Evolutionary conservation across 1,140 invertebrate species (phyloP), one percentile per base, ranked within the genome.

Genomic region (Zophobas atratus): DNA sequence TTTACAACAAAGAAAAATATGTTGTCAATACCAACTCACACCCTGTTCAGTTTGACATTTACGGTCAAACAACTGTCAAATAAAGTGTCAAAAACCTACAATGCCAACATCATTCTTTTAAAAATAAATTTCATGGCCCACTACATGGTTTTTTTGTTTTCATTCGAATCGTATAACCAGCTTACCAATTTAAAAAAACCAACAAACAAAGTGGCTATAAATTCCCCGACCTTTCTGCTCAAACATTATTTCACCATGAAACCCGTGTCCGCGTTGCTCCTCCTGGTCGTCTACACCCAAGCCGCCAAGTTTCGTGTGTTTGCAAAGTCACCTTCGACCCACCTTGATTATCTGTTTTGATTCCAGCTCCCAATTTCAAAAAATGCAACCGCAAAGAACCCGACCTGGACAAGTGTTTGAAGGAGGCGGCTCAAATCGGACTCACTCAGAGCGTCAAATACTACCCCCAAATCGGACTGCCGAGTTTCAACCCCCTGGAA

Each of bases 391-490:
- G 76, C 34, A 51, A 48, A 3, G 70, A 48, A 6, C 41, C 51
- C 8, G 34, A 75, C 33, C 6, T 75, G 8, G 41, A 77, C 34
- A 6, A 38, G 6, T 77, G 76, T 49, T 32, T 77, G 4, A 72
- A 60, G 51, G 20, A 56, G 33, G 76, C 76, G 51, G 53, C 73
- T 4, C 35, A 74, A 49, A 55, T 63, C 51, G 76, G 70, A 41
- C 20, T 74, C 39, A 51, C 6, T 8, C 36, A 63, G 51, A 34
- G 57, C 6, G 43, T 1, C 6, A 57, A n/a, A 53, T 8, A 20
- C 34, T 53, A 35, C 57, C 43, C 35, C 39, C 20, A 8, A 32
- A 41, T 76, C 20, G 46, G 55, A 1, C 20, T 77, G 6, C 33
- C 55, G 8, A 34, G 32, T 5, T 36, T 77, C 5, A 35, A 77